Percentiles rank a stretch among this genome's conserved stretches.
These are phyloP conservation scores for Aelia acuminata DNA, from an alignment of 2,888 invertebrate species.

Conservation along the genomic window DNA sequence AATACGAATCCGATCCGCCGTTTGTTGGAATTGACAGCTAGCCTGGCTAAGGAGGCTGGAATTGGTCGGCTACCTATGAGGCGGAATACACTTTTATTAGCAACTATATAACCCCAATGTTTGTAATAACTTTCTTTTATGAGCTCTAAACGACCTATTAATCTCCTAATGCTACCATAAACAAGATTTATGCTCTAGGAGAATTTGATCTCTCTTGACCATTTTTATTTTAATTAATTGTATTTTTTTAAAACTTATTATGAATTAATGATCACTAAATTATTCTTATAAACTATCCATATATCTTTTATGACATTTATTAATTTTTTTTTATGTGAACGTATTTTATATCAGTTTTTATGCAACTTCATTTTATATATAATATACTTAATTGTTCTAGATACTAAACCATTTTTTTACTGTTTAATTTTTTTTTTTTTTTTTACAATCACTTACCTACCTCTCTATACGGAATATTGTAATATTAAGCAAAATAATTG, in stretches of 20 bases:
- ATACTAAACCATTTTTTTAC: no score
- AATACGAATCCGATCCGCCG: background rate
- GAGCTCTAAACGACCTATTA: slow-evolving; percentile 45
- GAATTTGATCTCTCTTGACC: slow-evolving; percentile 7
- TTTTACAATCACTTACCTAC: no score
- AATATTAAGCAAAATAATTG: no score
- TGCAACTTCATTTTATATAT: no score
- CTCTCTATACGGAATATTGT: no score
- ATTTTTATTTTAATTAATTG: slow-evolving; percentile 27
- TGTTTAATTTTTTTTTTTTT: no score
- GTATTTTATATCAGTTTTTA: no score
- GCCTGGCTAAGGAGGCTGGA: background rate
- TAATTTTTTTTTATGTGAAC: background rate
- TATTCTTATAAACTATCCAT: background rate
- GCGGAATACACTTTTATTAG: slow-evolving; percentile 31
- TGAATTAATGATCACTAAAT: background rate
- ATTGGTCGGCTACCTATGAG: slow-evolving; percentile 42
- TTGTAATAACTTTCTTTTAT: slow-evolving; percentile 48
- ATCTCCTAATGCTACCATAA: slow-evolving; percentile 47
- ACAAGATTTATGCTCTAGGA: slow-evolving; percentile 30
- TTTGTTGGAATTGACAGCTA: background rate
- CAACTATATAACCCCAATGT: slow-evolving; percentile 47
- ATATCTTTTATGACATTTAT: background rate
- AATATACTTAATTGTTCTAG: no score
- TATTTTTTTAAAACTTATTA: background rate